phyloP scores from a whole-genome alignment of 1,140 invertebrate genomes.

The Drosophila saltans region DNA sequence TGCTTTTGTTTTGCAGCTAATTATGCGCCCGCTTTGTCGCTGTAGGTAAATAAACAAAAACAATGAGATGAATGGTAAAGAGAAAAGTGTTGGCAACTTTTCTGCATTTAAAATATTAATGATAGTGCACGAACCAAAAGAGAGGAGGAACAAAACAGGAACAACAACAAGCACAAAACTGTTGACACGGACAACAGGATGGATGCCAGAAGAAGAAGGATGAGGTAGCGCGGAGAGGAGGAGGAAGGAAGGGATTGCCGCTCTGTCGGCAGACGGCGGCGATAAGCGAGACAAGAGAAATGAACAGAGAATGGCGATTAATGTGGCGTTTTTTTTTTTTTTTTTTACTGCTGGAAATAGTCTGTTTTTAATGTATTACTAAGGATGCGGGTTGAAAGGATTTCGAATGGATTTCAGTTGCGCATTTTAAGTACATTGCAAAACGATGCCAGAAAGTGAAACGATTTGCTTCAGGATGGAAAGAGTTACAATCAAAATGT shows the following conservation, averaged over 20 bases:
- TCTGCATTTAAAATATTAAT: conserved; percentile 69
- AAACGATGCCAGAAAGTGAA: conserved; percentile 11
- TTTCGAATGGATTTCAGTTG: not conserved
- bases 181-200: conserved; percentile 29
- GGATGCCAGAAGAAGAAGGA: not conserved
- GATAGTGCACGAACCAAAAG: conserved; percentile 62
- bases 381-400: conserved; percentile 1
- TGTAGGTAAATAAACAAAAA: conserved; percentile 60
- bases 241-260: not conserved
- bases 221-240: not conserved
- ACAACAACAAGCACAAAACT: not conserved
- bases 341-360: conserved; percentile 15
- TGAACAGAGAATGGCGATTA: conserved; percentile 56
- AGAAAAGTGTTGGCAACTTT: conserved; percentile 63
- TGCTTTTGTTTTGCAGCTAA: conserved; percentile 54
- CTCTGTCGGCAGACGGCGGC: not conserved
- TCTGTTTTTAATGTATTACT: conserved; percentile 2
- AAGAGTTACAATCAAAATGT: not conserved
- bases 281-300: conserved; percentile 40
- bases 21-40: conserved; percentile 71
- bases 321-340: conserved; percentile 15
- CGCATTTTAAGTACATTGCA: conserved; percentile 27
- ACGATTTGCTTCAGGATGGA: not conserved
- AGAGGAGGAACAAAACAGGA: not conserved
- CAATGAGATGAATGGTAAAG: conserved; percentile 22